Percentiles rank a stretch among this genome's conserved stretches.
phyloP scores from a whole-genome alignment of 2,888 invertebrate genomes.

The Luperina nickerlii region DNA sequence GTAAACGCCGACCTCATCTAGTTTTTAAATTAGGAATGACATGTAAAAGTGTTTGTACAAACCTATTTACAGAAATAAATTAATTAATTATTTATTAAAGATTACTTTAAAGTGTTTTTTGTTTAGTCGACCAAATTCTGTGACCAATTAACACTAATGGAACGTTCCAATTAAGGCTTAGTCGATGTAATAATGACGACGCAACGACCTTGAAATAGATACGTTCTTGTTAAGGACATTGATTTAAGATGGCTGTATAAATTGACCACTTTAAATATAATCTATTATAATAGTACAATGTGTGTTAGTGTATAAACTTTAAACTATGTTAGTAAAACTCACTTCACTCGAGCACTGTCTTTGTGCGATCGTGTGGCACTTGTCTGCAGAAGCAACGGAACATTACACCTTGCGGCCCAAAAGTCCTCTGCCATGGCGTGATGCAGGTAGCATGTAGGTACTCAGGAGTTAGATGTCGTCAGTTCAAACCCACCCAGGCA shows the following conservation, averaged over 20 bases:
- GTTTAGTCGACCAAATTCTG: background rate
- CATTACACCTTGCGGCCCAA: no score
- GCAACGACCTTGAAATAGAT: slow-evolving; percentile 45
- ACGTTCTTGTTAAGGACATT: slow-evolving; percentile 11
- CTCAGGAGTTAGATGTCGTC: no score
- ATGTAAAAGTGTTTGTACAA: background rate
- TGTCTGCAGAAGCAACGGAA: no score
- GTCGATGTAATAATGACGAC: background rate
- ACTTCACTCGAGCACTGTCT: no score
- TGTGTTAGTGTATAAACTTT: no score
- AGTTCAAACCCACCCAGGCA: background rate
- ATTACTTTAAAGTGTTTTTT: background rate
- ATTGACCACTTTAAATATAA: background rate
- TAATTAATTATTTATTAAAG: background rate
- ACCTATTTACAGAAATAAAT: no score
- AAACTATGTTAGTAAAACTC: no score
- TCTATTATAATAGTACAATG: no score
- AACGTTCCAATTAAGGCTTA: slow-evolving; percentile 38
- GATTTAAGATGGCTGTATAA: background rate
- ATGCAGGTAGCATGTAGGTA: no score
- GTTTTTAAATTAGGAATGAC: background rate
- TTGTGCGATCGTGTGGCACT: no score
- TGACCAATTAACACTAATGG: slow-evolving; percentile 9
- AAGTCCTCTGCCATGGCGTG: no score
- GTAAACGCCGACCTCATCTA: background rate